Conservation (phyloP, 2,797 vertebrate species). For the Sebastolobus altivelis region DNA sequence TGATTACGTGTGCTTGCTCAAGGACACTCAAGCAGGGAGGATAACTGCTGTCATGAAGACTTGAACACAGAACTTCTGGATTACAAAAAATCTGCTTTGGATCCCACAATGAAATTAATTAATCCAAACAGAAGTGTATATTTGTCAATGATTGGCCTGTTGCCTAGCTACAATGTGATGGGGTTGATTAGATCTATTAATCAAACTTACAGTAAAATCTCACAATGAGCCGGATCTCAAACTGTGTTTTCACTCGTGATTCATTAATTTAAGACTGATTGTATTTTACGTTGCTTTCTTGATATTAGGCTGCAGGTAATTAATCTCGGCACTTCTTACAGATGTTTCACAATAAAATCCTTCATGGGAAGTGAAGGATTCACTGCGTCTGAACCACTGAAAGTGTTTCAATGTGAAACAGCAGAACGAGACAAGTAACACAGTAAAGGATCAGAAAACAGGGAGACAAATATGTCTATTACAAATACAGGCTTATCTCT, state of each 20-base stretch:
- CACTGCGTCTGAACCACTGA: not conserved
- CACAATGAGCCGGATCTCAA: not conserved
- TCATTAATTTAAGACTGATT: not conserved
- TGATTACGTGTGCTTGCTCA: slow-evolving; percentile 26
- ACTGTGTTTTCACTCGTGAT: slow-evolving; percentile 2
- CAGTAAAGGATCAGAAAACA: not conserved
- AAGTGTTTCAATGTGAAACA: slow-evolving; percentile 13
- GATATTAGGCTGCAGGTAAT: not conserved
- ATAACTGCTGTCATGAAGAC: not conserved
- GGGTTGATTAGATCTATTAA: slow-evolving; percentile 24
- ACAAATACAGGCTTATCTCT: not conserved
- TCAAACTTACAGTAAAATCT: not conserved
- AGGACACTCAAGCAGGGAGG: slow-evolving; percentile 24
- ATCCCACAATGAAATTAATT: not conserved
- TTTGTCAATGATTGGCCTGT: not conserved
- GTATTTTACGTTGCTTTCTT: not conserved
- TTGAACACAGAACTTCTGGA: not conserved
- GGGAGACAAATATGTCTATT: not conserved
- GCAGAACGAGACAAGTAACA: not conserved
- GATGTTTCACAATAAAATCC: slow-evolving; percentile 20
- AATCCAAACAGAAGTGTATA: slow-evolving; percentile 6
- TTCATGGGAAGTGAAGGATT: not conserved
- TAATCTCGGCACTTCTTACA: not conserved
- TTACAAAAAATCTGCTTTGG: not conserved
- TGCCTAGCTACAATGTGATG: not conserved